Evolutionary conservation across 2,797 vertebrate genomes (phyloP).

Genomic region (Galagoides demidoff): DNA sequence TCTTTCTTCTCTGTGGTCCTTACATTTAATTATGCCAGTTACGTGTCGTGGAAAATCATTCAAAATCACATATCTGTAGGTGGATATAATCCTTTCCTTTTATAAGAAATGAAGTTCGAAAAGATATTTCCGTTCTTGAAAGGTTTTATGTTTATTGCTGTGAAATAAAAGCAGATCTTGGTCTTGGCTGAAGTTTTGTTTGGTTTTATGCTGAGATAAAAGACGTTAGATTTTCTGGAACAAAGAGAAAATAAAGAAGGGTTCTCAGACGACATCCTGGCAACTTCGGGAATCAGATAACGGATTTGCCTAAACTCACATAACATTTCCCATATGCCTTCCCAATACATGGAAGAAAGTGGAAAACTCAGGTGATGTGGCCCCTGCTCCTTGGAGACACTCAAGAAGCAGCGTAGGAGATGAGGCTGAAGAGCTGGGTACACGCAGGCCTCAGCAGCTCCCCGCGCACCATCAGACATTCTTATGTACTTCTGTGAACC

Average conservation of each 20-base stretch:
- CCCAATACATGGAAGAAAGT: not conserved
- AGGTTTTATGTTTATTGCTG: not conserved
- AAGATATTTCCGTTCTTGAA: not conserved
- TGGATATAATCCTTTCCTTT: not conserved
- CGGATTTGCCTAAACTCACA: not conserved
- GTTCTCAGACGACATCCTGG: not conserved
- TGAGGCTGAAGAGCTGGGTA: not conserved
- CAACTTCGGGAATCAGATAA: not conserved
- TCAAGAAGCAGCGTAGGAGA: not conserved
- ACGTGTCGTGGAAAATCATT: not conserved
- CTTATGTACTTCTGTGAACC: not conserved
- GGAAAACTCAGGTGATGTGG: not conserved
- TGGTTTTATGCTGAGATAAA: not conserved
- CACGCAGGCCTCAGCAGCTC: not conserved
- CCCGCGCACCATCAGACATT: not conserved
- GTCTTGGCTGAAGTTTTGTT: not conserved
- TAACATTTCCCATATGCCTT: not conserved
- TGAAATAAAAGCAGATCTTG: not conserved
- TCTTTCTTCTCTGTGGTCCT: not conserved
- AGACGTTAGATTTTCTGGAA: not conserved
- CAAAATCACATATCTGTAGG: not conserved
- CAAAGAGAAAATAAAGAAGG: not conserved
- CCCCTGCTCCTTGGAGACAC: not conserved
- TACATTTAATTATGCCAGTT: not conserved
- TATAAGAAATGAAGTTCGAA: conserved; percentile 19